Percentiles rank a stretch among this genome's conserved stretches.
Conservation (phyloP, 35 echinoderm and acorn worm species). For the Ophioderma brevispina region DNA sequence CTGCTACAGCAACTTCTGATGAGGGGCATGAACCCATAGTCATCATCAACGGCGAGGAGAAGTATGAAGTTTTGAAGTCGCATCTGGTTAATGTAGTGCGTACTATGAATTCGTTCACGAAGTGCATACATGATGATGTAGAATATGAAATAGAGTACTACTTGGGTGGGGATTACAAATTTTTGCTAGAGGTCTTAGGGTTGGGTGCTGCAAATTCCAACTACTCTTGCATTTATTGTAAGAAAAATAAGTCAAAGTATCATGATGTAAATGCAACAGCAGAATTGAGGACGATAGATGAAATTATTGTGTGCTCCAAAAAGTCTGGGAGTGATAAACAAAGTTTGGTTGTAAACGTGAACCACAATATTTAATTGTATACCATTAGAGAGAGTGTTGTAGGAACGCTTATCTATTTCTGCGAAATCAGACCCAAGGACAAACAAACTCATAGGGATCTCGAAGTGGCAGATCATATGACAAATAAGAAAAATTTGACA, state of each 20-base stretch:
- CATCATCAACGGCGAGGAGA: slow-evolving; percentile 11
- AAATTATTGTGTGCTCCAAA: not conserved
- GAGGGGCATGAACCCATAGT: slow-evolving; percentile 7
- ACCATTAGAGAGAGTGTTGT: slow-evolving; percentile 44
- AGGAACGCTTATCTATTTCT: slow-evolving; percentile 69
- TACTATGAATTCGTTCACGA: not conserved
- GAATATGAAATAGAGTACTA: slow-evolving; percentile 23
- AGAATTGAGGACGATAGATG: not conserved
- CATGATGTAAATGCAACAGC: not conserved
- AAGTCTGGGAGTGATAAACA: slow-evolving; percentile 38
- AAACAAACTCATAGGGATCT: slow-evolving; percentile 17
- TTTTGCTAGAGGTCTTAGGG: slow-evolving; percentile 24
- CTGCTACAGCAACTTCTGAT: not conserved
- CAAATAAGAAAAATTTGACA: not conserved
- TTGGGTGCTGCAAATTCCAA: slow-evolving; percentile 36
- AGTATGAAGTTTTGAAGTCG: slow-evolving; percentile 21
- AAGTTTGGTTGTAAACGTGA: slow-evolving; percentile 45
- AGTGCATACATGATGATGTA: not conserved
- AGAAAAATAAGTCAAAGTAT: not conserved
- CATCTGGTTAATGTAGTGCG: slow-evolving; percentile 16
- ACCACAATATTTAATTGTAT: slow-evolving; percentile 51
- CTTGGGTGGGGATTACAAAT: slow-evolving; percentile 30
- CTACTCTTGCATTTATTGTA: slow-evolving; percentile 20
- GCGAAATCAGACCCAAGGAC: slow-evolving; percentile 52
- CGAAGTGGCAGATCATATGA: not conserved